phyloP scores from a whole-genome alignment of 2,113 vertebrate genomes.

The Phyllostomus discolor region DNA sequence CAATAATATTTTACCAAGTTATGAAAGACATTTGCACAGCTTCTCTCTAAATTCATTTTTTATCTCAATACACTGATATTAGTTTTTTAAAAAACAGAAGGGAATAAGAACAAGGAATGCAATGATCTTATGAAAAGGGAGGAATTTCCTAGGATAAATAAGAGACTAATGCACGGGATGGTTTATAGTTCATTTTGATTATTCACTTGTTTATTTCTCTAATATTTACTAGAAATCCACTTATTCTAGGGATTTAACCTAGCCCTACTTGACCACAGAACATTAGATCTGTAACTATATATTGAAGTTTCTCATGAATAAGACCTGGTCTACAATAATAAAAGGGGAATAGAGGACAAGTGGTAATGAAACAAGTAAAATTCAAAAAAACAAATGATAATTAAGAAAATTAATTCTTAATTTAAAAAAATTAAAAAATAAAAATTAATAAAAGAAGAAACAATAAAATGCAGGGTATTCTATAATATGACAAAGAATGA shows the following conservation, averaged over 20 bases:
- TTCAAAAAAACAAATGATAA: no score
- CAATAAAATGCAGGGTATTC: not conserved
- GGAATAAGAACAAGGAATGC: not conserved
- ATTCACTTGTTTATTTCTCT: not conserved
- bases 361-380: no score
- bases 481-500: not conserved
- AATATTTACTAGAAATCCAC: not conserved
- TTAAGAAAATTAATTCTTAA: no score
- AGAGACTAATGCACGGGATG: not conserved
- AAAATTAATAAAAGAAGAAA: no score
- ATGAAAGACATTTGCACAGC: not conserved
- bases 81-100: not conserved
- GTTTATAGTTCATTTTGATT: not conserved
- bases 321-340: not conserved
- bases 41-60: not conserved
- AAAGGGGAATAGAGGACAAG: not conserved
- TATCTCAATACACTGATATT: not conserved
- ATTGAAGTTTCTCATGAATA: conserved; percentile 9
- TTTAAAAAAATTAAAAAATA: no score
- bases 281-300: not conserved
- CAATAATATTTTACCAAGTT: not conserved
- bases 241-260: not conserved
- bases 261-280: not conserved
- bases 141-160: not conserved
- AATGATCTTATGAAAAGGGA: not conserved